Evolutionary conservation across 2,113 vertebrate genomes (phyloP), one percentile per base, ranked within the genome.

Genomic region (Montifringilla adamsi): DNA sequence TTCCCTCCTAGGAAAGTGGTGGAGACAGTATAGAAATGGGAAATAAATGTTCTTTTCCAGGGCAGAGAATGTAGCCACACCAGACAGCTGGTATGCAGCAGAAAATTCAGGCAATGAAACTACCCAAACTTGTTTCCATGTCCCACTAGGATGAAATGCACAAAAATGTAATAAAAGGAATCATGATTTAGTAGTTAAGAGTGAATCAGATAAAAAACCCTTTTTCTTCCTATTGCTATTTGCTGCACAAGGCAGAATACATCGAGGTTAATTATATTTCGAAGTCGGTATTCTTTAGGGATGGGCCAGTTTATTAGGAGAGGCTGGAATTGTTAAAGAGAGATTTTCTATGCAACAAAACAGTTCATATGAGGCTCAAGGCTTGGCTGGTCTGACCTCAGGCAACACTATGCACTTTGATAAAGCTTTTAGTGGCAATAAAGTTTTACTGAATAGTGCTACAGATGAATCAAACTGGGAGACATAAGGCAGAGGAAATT

Each of bases 401-500:
- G 93, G 89, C 93, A 78, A 64, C 26, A 39, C 52, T 72, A 16
- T 89, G 66, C 84, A 68, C 95, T 90, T 92, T 90, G 91, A 91
- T 96, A 92, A 97, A 92, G 80, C 52, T 94, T 96, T 95, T 87
- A 94, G 84, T 82, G 28, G 79, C 73, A 90, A 87, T 95, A 89
- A 94, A 92, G 73, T 97, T 97, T 95, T 96, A 94, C 91, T 64
- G 86, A 95, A 84, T 52, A 91, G 47, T 60, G 72, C 68, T 94
- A 87, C 94, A 94, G 77, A 92, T 60, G 93, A 92, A 89, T 86
- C 72, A 94, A 82, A 87, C 86, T 60, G 93, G 66, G 84, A 94
- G 55, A 87, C 53, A 53, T 92, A 89, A 92, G 68, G 52, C 76
- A 90, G 69, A 95, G 68, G 30, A 81, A 87, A 81, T 58, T 79